A percentile compares a stretch with the other conserved stretches of the same genome.
Conservation (phyloP, 2,113 vertebrate species). For the Microtus ochrogaster region DNA sequence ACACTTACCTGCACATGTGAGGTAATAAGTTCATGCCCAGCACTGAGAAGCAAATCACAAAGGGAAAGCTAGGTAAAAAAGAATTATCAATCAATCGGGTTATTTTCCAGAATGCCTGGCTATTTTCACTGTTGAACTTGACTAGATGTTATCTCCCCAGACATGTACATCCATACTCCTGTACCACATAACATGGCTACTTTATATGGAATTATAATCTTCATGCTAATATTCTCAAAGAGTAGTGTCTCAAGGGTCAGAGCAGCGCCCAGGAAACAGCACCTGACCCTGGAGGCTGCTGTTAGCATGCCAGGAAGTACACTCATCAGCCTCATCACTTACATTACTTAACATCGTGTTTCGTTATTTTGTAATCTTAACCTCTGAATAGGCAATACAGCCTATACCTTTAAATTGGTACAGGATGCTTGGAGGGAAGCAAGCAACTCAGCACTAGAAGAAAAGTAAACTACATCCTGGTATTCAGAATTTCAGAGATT, state of each 20-base stretch:
- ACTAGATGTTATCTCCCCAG: background rate
- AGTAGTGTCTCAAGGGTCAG: background rate
- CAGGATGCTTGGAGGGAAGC: background rate
- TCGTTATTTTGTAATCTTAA: background rate
- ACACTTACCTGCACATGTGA: background rate
- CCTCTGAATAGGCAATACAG: background rate
- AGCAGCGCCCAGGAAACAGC: background rate
- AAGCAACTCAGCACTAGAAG: background rate
- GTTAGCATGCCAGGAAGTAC: background rate
- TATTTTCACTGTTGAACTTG: background rate
- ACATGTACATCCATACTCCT: fast-evolving
- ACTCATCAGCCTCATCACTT: background rate
- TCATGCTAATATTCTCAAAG: background rate
- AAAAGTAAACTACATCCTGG: background rate
- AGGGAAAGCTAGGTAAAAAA: background rate
- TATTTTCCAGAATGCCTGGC: background rate
- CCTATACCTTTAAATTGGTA: background rate
- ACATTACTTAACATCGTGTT: background rate
- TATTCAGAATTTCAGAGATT: background rate
- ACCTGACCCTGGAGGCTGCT: background rate
- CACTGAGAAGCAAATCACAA: background rate
- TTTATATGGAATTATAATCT: background rate
- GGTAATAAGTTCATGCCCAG: background rate
- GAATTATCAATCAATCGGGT: background rate
- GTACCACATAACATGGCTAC: background rate